phyloP scores from a whole-genome alignment of 2,888 invertebrate species.

The Agapetus fuscipes region DNA sequence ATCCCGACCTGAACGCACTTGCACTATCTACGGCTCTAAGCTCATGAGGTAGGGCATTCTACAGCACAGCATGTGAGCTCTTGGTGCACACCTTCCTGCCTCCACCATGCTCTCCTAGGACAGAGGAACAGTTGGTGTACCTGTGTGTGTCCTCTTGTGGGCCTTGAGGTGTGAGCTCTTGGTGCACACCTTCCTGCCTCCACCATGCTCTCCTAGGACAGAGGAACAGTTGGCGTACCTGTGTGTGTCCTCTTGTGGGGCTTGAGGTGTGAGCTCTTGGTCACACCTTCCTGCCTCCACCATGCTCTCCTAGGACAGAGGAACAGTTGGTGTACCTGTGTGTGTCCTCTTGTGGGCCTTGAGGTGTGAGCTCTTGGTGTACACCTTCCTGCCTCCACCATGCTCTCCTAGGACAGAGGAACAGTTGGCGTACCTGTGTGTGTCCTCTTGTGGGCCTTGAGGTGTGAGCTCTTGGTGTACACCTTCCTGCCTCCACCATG shows the following conservation, averaged over 20 bases:
- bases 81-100: neutral
- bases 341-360: conserved; percentile 89
- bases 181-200: conserved; percentile 87
- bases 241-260: conserved; percentile 65
- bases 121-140: conserved; percentile 39
- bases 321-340: conserved; percentile 67
- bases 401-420: conserved; percentile 57
- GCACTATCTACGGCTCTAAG: too few relatives aligned
- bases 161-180: conserved; percentile 90
- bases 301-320: too few relatives aligned
- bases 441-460: conserved; percentile 85
- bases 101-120: neutral
- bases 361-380: conserved; percentile 87
- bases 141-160: conserved; percentile 86
- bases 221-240: conserved; percentile 58
- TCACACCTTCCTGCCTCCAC: conserved; percentile 79
- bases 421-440: conserved; percentile 63
- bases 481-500: conserved; percentile 84
- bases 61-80: neutral
- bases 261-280: neutral
- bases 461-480: conserved; percentile 87
- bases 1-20: too few relatives aligned
- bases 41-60: too few relatives aligned
- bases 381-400: conserved; percentile 81
- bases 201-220: conserved; percentile 80